Percentiles rank a stretch among this genome's conserved stretches.
Conservation (phyloP, 1,140 invertebrate species). For the Drosophila lacertosa region DNA sequence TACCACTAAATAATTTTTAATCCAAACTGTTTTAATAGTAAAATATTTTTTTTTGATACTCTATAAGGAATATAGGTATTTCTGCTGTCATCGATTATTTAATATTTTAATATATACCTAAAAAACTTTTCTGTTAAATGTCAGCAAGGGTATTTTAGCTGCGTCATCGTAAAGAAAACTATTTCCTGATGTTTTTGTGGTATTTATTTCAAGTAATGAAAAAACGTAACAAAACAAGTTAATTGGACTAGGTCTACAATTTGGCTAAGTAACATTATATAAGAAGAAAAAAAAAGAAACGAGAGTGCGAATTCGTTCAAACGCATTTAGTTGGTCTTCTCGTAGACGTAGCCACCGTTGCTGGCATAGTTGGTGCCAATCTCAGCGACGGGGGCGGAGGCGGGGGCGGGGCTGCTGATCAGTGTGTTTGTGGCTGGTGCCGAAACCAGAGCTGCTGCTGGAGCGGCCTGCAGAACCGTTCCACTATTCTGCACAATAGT, state of each 20-base stretch:
- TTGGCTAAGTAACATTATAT: constrained; percentile 59
- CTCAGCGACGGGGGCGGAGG: constrained; percentile 4
- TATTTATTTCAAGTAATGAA: constrained; percentile 26
- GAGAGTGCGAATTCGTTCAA: constrained; percentile 56
- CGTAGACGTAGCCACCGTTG: constrained; percentile 74
- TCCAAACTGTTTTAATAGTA: too few species aligned
- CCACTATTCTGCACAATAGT: constrained; percentile 6
- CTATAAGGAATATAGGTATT: too few species aligned
- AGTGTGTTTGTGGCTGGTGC: constrained; percentile 11
- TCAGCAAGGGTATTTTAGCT: too few species aligned
- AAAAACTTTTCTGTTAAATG: too few species aligned
- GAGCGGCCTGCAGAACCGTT: constrained; percentile 1
- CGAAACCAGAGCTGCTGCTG: constrained; percentile 11
- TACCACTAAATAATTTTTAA: too few species aligned
- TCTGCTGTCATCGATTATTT: too few species aligned
- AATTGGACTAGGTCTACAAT: constrained; percentile 60
- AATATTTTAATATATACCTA: too few species aligned
- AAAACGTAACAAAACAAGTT: constrained; percentile 37
- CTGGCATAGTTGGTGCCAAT: constrained; percentile 58
- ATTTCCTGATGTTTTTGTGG: neutral
- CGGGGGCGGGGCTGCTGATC: constrained; percentile 3
- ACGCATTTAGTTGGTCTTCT: constrained; percentile 54
- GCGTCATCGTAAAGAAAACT: too few species aligned
- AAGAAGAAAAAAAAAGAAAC: constrained; percentile 9
- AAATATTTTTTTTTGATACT: too few species aligned